Conservation (phyloP, 2,797 vertebrate species). For the Chrysocyon brachyurus region DNA sequence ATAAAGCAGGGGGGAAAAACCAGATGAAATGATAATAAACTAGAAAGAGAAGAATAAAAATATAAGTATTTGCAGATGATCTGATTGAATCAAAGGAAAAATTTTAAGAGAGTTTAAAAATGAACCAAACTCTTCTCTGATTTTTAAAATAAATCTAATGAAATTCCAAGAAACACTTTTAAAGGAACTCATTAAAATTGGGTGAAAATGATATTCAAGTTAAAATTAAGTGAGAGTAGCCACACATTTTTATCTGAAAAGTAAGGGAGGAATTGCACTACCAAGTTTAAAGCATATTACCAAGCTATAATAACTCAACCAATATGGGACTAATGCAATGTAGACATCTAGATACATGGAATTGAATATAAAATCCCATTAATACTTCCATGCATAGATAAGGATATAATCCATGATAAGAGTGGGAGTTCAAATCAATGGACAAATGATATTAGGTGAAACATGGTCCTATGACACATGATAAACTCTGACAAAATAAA, state of each 20-base stretch:
- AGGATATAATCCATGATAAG: background rate
- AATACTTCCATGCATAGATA: background rate
- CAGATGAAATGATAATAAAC: background rate
- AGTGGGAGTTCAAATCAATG: background rate
- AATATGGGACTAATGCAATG: background rate
- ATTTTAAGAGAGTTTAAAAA: background rate
- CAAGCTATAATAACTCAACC: background rate
- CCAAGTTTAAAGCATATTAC: background rate
- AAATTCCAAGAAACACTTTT: background rate
- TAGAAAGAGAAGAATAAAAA: background rate
- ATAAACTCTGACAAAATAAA: background rate
- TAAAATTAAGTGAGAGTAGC: background rate
- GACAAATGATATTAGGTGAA: background rate
- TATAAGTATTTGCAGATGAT: constrained; percentile 4
- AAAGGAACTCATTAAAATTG: background rate
- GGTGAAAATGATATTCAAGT: background rate
- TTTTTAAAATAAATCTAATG: constrained; percentile 16
- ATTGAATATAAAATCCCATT: background rate
- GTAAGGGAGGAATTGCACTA: background rate
- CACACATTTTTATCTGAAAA: background rate
- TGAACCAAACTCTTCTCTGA: background rate
- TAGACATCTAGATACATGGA: background rate
- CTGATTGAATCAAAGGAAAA: background rate
- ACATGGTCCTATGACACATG: background rate
- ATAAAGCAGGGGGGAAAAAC: background rate